phyloP scores from a whole-genome alignment of 1,140 invertebrate genomes.

The Cyrtorhinus lividipennis region DNA sequence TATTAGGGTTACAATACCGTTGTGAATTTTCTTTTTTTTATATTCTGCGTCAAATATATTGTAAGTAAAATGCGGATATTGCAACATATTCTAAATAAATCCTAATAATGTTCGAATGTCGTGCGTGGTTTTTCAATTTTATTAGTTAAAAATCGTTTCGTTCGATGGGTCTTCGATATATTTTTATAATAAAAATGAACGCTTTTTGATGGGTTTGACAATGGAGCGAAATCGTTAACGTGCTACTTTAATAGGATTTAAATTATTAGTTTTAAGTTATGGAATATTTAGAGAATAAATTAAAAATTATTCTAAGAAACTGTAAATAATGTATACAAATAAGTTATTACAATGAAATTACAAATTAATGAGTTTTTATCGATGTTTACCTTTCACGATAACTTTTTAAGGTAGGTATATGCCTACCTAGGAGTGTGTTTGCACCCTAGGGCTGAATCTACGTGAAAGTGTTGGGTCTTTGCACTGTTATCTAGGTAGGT shows the following conservation, averaged over 20 bases:
- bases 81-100: not conserved
- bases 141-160: too few relatives aligned
- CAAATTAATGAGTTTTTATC: too few relatives aligned
- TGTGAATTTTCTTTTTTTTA: not conserved
- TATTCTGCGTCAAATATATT: not conserved
- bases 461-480: too few relatives aligned
- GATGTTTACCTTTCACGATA: too few relatives aligned
- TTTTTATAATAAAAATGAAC: not conserved
- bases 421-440: too few relatives aligned
- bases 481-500: too few relatives aligned
- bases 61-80: too few relatives aligned
- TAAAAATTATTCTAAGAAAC: conserved; percentile 19
- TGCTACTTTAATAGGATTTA: conserved; percentile 3
- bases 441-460: too few relatives aligned
- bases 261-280: conserved; percentile 18
- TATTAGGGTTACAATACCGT: not conserved
- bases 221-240: conserved; percentile 1
- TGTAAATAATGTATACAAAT: conserved; percentile 23
- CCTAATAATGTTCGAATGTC: not conserved
- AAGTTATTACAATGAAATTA: conserved; percentile 24
- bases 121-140: not conserved
- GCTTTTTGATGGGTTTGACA: too few relatives aligned
- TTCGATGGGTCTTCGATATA: too few relatives aligned
- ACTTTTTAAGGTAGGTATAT: too few relatives aligned
- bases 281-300: conserved; percentile 18